Evolutionary conservation across 2,888 invertebrate genomes (phyloP), one percentile per base, ranked within the genome.

Genomic region (Volucella inanis): DNA sequence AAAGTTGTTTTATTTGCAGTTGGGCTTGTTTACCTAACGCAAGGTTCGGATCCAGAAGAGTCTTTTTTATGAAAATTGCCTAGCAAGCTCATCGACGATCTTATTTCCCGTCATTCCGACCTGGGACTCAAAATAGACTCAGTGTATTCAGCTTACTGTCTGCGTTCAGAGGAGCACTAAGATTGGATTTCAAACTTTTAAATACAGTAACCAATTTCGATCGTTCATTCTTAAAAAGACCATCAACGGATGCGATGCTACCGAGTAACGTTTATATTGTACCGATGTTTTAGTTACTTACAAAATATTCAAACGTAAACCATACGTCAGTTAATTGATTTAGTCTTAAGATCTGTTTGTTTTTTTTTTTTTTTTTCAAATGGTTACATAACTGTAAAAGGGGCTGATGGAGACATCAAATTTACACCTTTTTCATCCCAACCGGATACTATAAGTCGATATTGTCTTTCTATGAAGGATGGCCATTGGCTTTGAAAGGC

Each of bases 151-250:
- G n/a, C n/a, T n/a, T n/a, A n/a, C n/a, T n/a, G n/a, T n/a, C n/a
- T n/a, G n/a, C n/a, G n/a, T n/a, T n/a, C n/a, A n/a, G n/a, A n/a
- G 1, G 15, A n/a, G 3, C 55, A 38, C 3, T 38, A 68, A 31
- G 68, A 0, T 38, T 9, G 47, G 54, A 8, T 2, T 45, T 2
- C 45, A 68, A 31, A 1, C 10, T 3, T 57, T 45, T 9, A 68
- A 57, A 15, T 68, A 47, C 8, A 68, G 57, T 4, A 68, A 68
- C 9, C 68, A 47, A 15, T 68, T 47, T 39, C 55, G 68, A 8
- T 57, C 68, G 8, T 68, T 57, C 15, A 12, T 68, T 2, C 2
- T 68, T 1, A 68, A 68, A 39, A 1, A 47, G 11, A 68, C 68
- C 1, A 6, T 47, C 8, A 57, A 68, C n/a, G 39, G 0, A 0